Conservation (phyloP, 2,888 invertebrate species). For the Cynaeus angustus region DNA sequence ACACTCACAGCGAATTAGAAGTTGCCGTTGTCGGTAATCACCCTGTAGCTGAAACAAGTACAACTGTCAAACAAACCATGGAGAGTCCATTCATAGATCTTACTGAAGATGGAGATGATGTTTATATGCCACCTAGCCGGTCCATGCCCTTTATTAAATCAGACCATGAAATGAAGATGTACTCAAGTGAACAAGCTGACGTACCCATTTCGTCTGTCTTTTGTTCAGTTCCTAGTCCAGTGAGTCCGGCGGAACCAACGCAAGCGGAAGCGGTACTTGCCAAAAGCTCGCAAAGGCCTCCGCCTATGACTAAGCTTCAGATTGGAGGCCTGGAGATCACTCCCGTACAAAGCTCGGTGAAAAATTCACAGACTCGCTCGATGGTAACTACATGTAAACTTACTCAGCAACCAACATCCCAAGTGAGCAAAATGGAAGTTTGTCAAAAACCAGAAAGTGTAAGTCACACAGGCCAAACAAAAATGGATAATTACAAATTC, state of each 20-base stretch:
- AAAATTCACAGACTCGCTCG: too few species aligned
- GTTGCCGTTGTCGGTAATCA: neutral
- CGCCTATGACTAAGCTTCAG: neutral
- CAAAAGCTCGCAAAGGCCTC: neutral
- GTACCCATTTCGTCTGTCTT: neutral
- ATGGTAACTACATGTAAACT: too few species aligned
- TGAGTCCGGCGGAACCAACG: conserved; percentile 9
- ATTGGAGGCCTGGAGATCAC: too few species aligned
- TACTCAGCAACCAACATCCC: too few species aligned
- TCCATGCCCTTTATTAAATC: too few species aligned
- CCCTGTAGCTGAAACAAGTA: neutral
- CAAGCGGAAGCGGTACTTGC: neutral
- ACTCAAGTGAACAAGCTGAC: conserved; percentile 2
- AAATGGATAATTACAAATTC: too few species aligned
- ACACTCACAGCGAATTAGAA: neutral
- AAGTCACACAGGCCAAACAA: too few species aligned
- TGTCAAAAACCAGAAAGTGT: too few species aligned
- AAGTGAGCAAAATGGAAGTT: too few species aligned
- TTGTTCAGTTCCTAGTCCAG: neutral
- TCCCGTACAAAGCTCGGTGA: too few species aligned
- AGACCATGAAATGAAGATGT: too few species aligned
- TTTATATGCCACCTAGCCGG: too few species aligned
- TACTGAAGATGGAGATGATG: neutral
- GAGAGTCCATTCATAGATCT: neutral
- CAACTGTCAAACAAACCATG: neutral